Evolutionary conservation across 2,888 invertebrate genomes (phyloP).

Genomic region (Dynastes grantii): DNA sequence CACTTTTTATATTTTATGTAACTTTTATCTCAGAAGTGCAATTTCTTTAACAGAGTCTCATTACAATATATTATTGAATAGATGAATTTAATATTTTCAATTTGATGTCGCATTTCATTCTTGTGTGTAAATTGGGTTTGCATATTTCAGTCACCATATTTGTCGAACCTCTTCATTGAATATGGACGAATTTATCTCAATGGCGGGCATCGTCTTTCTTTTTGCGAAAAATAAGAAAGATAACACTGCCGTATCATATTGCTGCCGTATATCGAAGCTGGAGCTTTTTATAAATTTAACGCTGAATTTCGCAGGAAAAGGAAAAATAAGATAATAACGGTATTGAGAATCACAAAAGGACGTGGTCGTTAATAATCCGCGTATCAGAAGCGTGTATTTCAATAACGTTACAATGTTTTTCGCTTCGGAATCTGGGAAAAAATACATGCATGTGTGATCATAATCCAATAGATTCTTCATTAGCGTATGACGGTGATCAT

Average conservation of each 20-base stretch:
- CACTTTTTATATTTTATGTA: no score
- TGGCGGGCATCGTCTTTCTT: neutral
- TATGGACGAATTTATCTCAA: neutral
- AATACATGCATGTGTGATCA: no score
- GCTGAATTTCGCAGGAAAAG: slow-evolving; percentile 19
- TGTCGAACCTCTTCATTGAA: neutral
- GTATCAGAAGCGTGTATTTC: neutral
- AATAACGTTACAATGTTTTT: neutral
- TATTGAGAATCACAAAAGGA: slow-evolving; percentile 26
- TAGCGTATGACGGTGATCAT: no score
- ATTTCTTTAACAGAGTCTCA: no score
- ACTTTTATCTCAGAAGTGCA: no score
- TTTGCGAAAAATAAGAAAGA: neutral
- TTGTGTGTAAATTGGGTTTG: slow-evolving; percentile 29
- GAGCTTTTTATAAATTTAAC: slow-evolving; percentile 23
- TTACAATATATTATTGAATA: no score
- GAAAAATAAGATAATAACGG: neutral
- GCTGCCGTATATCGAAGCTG: neutral
- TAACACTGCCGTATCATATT: slow-evolving; percentile 7
- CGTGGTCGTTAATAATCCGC: slow-evolving; percentile 13
- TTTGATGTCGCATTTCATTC: slow-evolving; percentile 13
- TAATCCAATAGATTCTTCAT: no score
- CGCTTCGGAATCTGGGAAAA: neutral
- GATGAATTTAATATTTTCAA: slow-evolving; percentile 10
- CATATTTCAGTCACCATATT: neutral